Percentiles rank a stretch among this genome's conserved stretches.
Conservation (phyloP, 2,888 invertebrate genomes). For the Drosophila subquinaria region DNA sequence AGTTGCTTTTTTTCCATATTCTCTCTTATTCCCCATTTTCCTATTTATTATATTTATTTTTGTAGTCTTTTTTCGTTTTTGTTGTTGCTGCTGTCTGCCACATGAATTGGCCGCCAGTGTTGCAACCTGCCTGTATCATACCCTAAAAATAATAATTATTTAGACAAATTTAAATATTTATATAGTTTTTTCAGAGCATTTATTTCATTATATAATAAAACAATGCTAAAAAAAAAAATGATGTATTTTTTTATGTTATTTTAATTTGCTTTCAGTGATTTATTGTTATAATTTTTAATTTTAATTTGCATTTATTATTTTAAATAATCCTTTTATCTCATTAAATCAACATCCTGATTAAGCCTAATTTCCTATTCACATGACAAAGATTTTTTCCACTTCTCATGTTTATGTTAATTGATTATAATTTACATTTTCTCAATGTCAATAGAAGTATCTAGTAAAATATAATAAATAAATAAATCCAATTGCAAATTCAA, state of each 20-base stretch:
- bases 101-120: conserved; percentile 66
- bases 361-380: neutral
- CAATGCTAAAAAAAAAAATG: neutral
- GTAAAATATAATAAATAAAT: neutral
- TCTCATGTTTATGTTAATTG: neutral
- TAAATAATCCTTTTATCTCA: neutral
- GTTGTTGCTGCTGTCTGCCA: conserved; percentile 38
- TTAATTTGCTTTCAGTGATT: neutral
- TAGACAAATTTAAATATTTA: conserved; percentile 21
- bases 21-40: conserved; percentile 6
- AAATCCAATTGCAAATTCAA: neutral
- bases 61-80: conserved; percentile 30
- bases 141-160: conserved; percentile 11
- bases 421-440: neutral
- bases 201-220: neutral
- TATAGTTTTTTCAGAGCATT: neutral
- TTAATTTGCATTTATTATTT: neutral
- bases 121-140: conserved; percentile 41
- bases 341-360: neutral
- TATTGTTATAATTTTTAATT: neutral
- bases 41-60: conserved; percentile 44
- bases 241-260: neutral
- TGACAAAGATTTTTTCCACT: neutral
- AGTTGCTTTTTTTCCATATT: conserved; percentile 10
- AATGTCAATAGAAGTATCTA: too few relatives aligned